Evolutionary conservation across 1,140 invertebrate genomes (phyloP).

Genomic region (Drosophila azteca): DNA sequence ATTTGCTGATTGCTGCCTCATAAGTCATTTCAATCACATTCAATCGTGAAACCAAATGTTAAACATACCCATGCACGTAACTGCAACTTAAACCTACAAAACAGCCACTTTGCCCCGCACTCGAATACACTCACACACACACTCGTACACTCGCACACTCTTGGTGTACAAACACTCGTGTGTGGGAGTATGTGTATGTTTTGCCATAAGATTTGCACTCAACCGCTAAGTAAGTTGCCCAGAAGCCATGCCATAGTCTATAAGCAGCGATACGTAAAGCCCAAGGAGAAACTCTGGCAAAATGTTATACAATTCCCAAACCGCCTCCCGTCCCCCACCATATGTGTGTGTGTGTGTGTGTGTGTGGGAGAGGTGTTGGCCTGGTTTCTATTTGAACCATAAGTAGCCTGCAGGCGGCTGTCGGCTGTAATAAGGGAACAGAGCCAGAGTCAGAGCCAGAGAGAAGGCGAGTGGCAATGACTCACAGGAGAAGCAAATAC

Average conservation of each 20-base stretch:
- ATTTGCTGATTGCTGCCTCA: constrained; percentile 22
- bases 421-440: constrained; percentile 57
- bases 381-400: constrained; percentile 59
- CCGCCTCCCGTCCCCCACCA: constrained; percentile 10
- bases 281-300: constrained; percentile 53
- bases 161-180: constrained; percentile 21
- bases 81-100: constrained; percentile 50
- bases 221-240: constrained; percentile 72
- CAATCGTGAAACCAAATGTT: constrained; percentile 44
- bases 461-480: constrained; percentile 48
- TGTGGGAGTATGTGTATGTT: too few species aligned
- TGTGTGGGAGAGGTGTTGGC: constrained; percentile 34
- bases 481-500: constrained; percentile 24
- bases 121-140: constrained; percentile 15
- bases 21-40: constrained; percentile 47
- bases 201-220: constrained; percentile 56
- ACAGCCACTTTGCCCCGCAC: constrained; percentile 41
- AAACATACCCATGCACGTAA: constrained; percentile 45
- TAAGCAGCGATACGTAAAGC: constrained; percentile 68
- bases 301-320: constrained; percentile 37
- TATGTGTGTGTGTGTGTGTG: constrained; percentile 10
- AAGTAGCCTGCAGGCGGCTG: constrained; percentile 63
- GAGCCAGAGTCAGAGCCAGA: constrained; percentile 5
- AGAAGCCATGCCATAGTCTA: constrained; percentile 70
- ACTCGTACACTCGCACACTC: constrained; percentile 22